Evolutionary conservation across 2,113 vertebrate species (phyloP).

Genomic region (Halcyon senegalensis): DNA sequence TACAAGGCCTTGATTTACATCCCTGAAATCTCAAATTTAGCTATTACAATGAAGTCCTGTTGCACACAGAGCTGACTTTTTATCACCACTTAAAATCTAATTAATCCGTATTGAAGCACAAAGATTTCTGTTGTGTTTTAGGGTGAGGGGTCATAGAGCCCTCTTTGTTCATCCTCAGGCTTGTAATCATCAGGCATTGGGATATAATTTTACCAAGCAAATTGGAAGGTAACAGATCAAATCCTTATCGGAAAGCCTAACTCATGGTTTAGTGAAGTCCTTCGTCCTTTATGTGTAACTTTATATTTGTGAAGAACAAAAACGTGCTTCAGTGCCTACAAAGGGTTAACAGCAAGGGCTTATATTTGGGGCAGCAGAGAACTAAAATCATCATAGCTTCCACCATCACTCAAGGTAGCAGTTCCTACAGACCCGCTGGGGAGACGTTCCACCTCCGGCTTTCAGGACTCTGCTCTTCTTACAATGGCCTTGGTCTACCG

Average conservation of each 20-base stretch:
- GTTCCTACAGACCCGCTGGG: constrained; percentile 13
- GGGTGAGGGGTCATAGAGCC: constrained; percentile 87
- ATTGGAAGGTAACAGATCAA: constrained; percentile 84
- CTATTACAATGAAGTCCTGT: constrained; percentile 85
- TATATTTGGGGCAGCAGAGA: constrained; percentile 74
- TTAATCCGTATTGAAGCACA: constrained; percentile 87
- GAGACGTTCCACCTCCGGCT: not conserved
- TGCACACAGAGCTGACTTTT: constrained; percentile 77
- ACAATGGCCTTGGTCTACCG: constrained; percentile 69
- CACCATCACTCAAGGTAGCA: constrained; percentile 25
- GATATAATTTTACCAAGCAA: constrained; percentile 86
- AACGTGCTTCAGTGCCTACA: constrained; percentile 67
- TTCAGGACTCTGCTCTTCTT: not conserved
- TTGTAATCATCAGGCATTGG: constrained; percentile 78
- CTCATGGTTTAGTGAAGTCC: constrained; percentile 75
- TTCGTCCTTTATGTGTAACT: constrained; percentile 79
- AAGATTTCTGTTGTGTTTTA: constrained; percentile 88
- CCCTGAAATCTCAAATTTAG: constrained; percentile 80
- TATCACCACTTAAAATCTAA: constrained; percentile 89
- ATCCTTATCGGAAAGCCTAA: constrained; percentile 82
- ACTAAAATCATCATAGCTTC: constrained; percentile 37
- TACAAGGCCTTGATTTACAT: constrained; percentile 77
- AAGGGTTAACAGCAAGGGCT: constrained; percentile 75
- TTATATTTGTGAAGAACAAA: constrained; percentile 79
- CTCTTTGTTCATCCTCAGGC: constrained; percentile 83